Evolutionary conservation across 1,140 invertebrate species (phyloP).

Genomic region (Psilanteris sp.): DNA sequence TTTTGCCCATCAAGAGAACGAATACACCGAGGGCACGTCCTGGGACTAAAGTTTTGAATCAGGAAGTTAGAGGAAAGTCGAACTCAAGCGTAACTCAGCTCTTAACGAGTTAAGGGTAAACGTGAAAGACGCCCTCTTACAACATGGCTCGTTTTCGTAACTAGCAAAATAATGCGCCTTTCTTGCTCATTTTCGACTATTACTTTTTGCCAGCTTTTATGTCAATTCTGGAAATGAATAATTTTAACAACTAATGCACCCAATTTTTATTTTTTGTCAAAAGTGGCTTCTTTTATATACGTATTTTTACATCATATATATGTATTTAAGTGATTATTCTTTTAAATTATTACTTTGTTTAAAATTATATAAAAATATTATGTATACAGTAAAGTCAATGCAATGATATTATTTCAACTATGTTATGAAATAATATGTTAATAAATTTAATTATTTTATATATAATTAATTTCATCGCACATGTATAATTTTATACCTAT

Average conservation of each 20-base stretch:
- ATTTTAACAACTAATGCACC: constrained; percentile 16
- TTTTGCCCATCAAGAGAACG: constrained; percentile 48
- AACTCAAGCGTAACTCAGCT: constrained; percentile 59
- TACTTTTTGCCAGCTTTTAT: constrained; percentile 38
- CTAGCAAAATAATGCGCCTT: constrained; percentile 56
- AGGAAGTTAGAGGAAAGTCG: constrained; percentile 57
- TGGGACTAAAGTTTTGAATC: constrained; percentile 61
- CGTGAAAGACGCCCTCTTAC: constrained; percentile 48
- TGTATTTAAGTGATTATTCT: no score
- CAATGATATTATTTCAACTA: no score
- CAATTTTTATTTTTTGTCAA: constrained; percentile 1
- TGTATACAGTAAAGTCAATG: no score
- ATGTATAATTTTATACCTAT: no score
- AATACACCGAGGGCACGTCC: constrained; percentile 50
- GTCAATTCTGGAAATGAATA: constrained; percentile 20
- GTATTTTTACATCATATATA: no score
- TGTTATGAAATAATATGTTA: no score
- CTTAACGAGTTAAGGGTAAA: constrained; percentile 66
- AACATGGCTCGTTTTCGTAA: constrained; percentile 51
- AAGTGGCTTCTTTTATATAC: no score
- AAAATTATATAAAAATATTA: no score
- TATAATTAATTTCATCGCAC: no score
- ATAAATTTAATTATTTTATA: no score
- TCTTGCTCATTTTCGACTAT: constrained; percentile 21
- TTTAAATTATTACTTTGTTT: no score